Conservation (phyloP, 2,797 vertebrate species). For the Eulemur albifrons region DNA sequence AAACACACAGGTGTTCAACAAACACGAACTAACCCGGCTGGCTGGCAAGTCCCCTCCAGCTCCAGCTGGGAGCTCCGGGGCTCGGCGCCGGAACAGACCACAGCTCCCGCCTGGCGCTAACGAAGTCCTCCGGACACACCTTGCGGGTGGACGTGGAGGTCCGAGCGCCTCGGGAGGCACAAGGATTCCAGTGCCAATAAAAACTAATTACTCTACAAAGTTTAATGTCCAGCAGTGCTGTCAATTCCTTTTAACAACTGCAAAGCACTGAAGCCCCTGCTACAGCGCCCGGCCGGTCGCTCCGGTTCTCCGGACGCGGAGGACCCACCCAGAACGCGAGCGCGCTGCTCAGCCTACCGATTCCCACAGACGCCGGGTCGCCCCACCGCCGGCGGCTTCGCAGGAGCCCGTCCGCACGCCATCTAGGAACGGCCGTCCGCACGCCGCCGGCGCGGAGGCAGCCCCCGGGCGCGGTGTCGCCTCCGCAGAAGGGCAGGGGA, state of each 20-base stretch:
- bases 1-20: constrained; percentile 45
- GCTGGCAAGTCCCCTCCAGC: neutral
- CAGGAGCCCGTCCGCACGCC: constrained; percentile 5
- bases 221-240: constrained; percentile 22
- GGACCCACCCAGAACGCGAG: neutral
- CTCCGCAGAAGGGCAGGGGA: neutral
- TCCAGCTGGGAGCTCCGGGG: neutral
- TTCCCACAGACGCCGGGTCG: neutral
- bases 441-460: neutral
- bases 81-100: neutral
- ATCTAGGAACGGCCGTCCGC: neutral
- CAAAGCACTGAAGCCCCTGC: neutral
- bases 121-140: neutral
- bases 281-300: neutral
- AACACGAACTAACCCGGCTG: neutral
- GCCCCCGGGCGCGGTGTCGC: neutral
- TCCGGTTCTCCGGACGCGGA: neutral
- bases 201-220: constrained; percentile 63
- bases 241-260: neutral
- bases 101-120: neutral
- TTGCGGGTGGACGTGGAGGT: neutral
- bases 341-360: neutral
- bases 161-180: neutral
- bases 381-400: neutral
- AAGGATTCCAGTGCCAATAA: neutral